phyloP scores from a whole-genome alignment of 2,113 vertebrate species.

The Charadrius vociferus region DNA sequence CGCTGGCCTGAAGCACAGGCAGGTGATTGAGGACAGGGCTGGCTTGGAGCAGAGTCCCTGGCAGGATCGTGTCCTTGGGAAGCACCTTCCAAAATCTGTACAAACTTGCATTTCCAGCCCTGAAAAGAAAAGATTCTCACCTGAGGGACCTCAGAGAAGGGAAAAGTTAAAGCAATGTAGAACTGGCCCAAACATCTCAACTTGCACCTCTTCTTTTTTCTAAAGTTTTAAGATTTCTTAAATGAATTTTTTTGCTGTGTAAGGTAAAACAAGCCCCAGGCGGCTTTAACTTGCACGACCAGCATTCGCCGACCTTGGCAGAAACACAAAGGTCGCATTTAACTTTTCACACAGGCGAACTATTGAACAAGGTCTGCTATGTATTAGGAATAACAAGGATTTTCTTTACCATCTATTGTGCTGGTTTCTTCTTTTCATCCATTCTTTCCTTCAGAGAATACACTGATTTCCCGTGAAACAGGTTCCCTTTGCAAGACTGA shows the following conservation, averaged over 20 bases:
- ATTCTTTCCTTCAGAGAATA: not conserved
- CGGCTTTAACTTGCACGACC: conserved; percentile 18
- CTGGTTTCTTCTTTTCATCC: not conserved
- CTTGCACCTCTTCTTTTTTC: not conserved
- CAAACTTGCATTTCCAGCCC: not conserved
- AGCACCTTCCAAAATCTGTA: not conserved
- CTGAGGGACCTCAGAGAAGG: not conserved
- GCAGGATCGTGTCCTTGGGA: not conserved
- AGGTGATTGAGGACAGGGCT: not conserved
- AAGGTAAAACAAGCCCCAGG: conserved; percentile 39
- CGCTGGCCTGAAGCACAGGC: not conserved
- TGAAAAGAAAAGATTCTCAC: not conserved
- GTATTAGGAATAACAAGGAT: not conserved
- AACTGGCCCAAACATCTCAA: not conserved
- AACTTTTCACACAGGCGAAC: conserved; percentile 31
- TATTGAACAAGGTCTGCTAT: not conserved
- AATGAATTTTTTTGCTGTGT: not conserved
- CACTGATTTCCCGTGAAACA: not conserved
- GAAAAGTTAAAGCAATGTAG: not conserved
- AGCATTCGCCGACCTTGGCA: conserved; percentile 33
- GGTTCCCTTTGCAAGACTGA: not conserved
- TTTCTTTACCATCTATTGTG: not conserved
- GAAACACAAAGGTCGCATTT: conserved; percentile 49
- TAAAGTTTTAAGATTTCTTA: not conserved
- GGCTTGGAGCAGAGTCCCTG: not conserved